phyloP scores from a whole-genome alignment of 1,140 invertebrate species.

The Trichomalopsis sarcophagae region DNA sequence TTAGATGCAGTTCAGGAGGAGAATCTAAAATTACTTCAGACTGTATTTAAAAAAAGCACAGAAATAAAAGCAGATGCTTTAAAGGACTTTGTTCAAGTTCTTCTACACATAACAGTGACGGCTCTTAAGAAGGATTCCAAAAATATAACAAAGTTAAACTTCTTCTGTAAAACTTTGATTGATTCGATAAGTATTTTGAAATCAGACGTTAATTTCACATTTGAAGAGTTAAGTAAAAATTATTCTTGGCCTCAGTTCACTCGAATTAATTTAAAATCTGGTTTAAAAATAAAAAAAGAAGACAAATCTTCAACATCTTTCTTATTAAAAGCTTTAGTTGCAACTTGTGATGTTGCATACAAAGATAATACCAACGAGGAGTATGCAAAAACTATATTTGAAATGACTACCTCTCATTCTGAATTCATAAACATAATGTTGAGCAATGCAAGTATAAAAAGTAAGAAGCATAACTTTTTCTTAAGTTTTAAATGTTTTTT shows the following conservation, averaged over 20 bases:
- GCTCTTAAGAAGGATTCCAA: conserved; percentile 76
- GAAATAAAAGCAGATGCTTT: conserved; percentile 69
- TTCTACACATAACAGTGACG: conserved; percentile 75
- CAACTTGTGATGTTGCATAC: conserved; percentile 78
- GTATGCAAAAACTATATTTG: conserved; percentile 78
- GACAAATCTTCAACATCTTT: conserved; percentile 64
- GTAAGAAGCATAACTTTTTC: conserved; percentile 69
- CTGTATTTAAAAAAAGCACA: conserved; percentile 67
- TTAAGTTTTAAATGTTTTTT: conserved; percentile 18
- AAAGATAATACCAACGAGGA: conserved; percentile 69
- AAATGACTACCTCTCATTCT: conserved; percentile 85
- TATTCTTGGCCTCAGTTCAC: conserved; percentile 81
- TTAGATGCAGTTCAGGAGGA: conserved; percentile 60
- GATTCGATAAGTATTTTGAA: conserved; percentile 62
- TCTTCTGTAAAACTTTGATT: conserved; percentile 67
- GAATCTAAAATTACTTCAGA: conserved; percentile 68
- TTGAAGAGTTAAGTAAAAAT: conserved; percentile 74
- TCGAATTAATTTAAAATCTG: conserved; percentile 79
- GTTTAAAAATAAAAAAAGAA: conserved; percentile 76
- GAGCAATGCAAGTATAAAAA: conserved; percentile 69
- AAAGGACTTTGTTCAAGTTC: conserved; percentile 75
- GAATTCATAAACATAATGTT: conserved; percentile 82
- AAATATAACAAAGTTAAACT: conserved; percentile 70
- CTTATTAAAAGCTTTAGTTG: conserved; percentile 76
- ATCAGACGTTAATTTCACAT: conserved; percentile 65